Evolutionary conservation across 2,888 invertebrate species (phyloP), one percentile per base, ranked within the genome.

Genomic region (Apamea monoglypha): DNA sequence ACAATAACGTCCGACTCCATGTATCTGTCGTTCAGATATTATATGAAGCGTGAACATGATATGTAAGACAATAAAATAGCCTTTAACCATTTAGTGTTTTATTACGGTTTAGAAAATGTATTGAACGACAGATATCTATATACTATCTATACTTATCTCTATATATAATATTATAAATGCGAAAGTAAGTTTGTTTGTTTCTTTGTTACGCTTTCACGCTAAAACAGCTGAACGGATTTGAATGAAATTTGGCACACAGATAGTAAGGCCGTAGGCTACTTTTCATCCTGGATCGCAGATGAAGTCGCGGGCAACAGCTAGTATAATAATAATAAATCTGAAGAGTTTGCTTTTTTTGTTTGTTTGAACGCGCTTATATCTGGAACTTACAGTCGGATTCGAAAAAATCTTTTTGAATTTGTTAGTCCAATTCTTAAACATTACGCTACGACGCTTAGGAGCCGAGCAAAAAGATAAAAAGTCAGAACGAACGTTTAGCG

Each of bases 31-130:
- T 76, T 74, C 18, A 64, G 12, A 74, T 74, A 63, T 64, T 76
- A 64, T 53, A 74, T 77, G 74, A 71, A 67, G 67, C 77, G 74
- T 64, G 71, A 86, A 86, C 74, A 86, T 68, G 74, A 82, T 59
- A 76, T 68, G 14, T 61, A 40, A 82, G 36, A 67, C 64, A 68
- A 14, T 63, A 71, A 80, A 75, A 80, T 36, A 53, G 36, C 36
- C 21, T 8, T 53, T 68, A 47, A 71, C 10, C 74, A 40, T 82
- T 84, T 64, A 64, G 14, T 59, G 56, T 47, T 77, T 64, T 36
- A 36, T 77, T 68, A 6, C 8, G 0, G 59, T 68, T 50, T 53
- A 69, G 21, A 76, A 59, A 68, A 68, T 29, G 25, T 36, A 1
- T 32, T 63, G 10, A 63, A 29, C 6, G 29, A 6, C 29, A 29